Base-by-base conservation (phyloP, 35 echinoderm and acorn worm genomes). In the Heliocidaris tuberculata region DNA sequence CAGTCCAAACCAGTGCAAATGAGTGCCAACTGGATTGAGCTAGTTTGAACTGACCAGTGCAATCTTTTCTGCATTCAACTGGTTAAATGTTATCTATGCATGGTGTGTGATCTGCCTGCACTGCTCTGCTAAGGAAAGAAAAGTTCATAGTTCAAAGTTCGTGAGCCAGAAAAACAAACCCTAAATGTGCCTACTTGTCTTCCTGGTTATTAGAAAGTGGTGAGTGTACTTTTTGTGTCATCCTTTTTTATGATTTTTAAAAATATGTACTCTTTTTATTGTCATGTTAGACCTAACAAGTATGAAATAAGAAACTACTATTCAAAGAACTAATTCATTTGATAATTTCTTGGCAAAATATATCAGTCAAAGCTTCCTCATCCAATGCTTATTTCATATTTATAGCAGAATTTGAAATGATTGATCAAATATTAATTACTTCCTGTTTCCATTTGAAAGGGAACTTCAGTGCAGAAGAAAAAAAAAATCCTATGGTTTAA, bases 91-190 rank as follows among this genome's bases (percentile, higher is more conserved):
- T 78, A 78, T 78, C 27, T 78, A 78, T 78, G 65, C 65, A 78
- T 78, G 65, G 65, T 78, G 65, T 78, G 65, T 78, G 65, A 78
- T 24, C 65, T 78, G 65, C 65, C 65, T 78, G 65, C 65, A 78
- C 65, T 78, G 65, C 65, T 78, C 65, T 27, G 65, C 65, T 78
- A 78, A 78, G 65, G 65, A 78, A 78, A 78, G 65, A 78, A 78
- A 78, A 78, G 65, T 78, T 78, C 65, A 78, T 78, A 78, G 65
- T 78, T 78, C 65, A 78, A 78, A 78, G 65, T 78, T 78, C 65
- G 65, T n/a, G 65, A 27, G 21, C 65, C 65, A 78, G 65, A 78
- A 78, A 78, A 6, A 78, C 65, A 78, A 78, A 78, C 17, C 65
- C 27, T 78, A 78, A 78, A 78, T 78, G 65, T 78, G 65, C 65